phyloP scores from a whole-genome alignment of 1,140 invertebrate species.

The Lerema accius region DNA sequence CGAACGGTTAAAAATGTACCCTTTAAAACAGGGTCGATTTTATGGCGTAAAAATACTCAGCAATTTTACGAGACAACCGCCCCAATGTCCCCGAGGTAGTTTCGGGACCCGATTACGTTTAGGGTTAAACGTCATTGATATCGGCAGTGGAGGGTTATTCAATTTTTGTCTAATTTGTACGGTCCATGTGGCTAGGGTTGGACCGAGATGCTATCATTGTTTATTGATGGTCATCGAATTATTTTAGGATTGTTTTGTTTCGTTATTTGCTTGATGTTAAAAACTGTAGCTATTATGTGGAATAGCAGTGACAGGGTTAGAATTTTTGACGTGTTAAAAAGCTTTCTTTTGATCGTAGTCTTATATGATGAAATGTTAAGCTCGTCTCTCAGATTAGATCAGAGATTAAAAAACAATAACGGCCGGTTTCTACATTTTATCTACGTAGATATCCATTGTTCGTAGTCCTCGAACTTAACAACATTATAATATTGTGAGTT shows the following conservation, averaged over 20 bases:
- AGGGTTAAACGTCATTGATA: constrained; percentile 82
- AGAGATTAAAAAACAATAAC: too few relatives aligned
- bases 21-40: constrained; percentile 73
- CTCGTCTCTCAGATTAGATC: too few relatives aligned
- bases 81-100: constrained; percentile 78
- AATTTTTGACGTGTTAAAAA: not conserved
- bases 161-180: constrained; percentile 76
- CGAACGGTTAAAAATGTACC: constrained; percentile 41
- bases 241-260: constrained; percentile 42
- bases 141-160: constrained; percentile 70
- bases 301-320: not conserved
- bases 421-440: too few relatives aligned
- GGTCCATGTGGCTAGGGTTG: constrained; percentile 63
- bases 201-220: constrained; percentile 60
- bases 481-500: too few relatives aligned
- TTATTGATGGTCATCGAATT: constrained; percentile 67
- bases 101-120: constrained; percentile 79
- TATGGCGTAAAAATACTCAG: constrained; percentile 77
- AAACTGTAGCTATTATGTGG: too few relatives aligned
- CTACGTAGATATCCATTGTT: too few relatives aligned
- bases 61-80: constrained; percentile 72
- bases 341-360: too few relatives aligned
- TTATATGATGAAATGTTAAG: too few relatives aligned
- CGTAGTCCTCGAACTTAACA: too few relatives aligned
- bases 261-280: not conserved